Base-by-base conservation (phyloP, 2,888 invertebrate genomes). In the Heliconius aoede region DNA sequence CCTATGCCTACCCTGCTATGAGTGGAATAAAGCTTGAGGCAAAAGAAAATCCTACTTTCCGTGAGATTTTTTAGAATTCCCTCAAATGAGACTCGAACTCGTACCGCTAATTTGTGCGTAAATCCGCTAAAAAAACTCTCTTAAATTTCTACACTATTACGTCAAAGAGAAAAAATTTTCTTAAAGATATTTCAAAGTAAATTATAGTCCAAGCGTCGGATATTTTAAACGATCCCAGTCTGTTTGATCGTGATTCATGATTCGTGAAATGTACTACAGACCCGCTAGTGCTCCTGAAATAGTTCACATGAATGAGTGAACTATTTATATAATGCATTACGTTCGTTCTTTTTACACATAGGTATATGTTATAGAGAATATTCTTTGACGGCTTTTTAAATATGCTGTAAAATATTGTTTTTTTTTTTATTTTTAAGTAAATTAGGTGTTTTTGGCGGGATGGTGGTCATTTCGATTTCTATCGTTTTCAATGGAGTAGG, bases 181-280 rank as follows among this genome's bases (percentile, higher is more conserved):
- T n/a, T 11, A n/a, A 55, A 64, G 0, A 64, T 21, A n/a, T 32
- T 9, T n/a, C 3, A 65, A 26, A 65, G 24, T 21, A 24, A 65
- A 36, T 36, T 24, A 13, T 15, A 65, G 5, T 32, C 36, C 13
- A 36, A 11, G 64, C 64, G 32, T 65, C n/a, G 32, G 58, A 58
- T n/a, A 65, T 32, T 65, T 32, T 65, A 65, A 65, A 65, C 64
- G 64, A 36, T 65, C 36, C 64, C 11, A 36, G 64, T 51, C 28
- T 21, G 51, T 60, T 68, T 75, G 46, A 64, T 60, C 13, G 40
- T 75, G 75, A 75, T 61, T 75, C 75, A 75, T 75, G 69, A 65
- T 74, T 68, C 77, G 72, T 72, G 69, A 78, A 78, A 75, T 72
- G 40, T 75, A 76, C 76, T 76, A 73, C 55, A 72, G 62, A 76